Conservation (phyloP, 1,140 invertebrate genomes). For the Eumeta japonica region DNA sequence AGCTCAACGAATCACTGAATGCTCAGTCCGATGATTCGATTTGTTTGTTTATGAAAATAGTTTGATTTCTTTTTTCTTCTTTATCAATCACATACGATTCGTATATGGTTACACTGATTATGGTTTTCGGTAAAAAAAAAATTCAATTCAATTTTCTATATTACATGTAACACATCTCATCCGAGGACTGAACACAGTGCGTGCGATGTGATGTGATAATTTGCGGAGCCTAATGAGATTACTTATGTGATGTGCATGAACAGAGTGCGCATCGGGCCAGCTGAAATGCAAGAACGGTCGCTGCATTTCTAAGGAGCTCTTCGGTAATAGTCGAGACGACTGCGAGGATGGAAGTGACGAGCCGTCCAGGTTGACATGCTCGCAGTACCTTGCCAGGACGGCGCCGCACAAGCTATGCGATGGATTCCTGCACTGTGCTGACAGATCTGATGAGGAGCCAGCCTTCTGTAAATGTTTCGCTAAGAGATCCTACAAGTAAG, state of each 20-base stretch:
- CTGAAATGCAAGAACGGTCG: slow-evolving; percentile 66
- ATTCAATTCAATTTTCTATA: no score
- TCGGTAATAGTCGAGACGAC: slow-evolving; percentile 66
- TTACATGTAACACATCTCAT: no score
- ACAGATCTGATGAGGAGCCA: slow-evolving; percentile 75
- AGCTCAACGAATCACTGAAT: no score
- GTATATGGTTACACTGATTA: no score
- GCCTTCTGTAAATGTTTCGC: slow-evolving; percentile 63
- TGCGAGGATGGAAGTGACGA: slow-evolving; percentile 74
- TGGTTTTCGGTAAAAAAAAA: no score
- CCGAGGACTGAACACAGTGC: no score
- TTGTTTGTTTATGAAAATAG: no score
- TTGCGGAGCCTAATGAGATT: no score
- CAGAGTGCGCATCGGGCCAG: slow-evolving; percentile 61
- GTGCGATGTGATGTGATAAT: no score
- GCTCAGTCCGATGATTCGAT: no score
- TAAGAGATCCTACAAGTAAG: slow-evolving; percentile 31
- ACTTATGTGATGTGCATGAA: slow-evolving; percentile 18
- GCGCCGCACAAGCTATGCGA: slow-evolving; percentile 71
- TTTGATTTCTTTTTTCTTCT: no score
- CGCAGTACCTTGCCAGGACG: slow-evolving; percentile 65
- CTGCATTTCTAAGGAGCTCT: slow-evolving; percentile 68
- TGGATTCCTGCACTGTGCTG: slow-evolving; percentile 73
- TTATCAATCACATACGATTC: no score
- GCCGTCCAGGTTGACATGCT: slow-evolving; percentile 61